Base-by-base conservation (phyloP, 2,888 invertebrate species). In the Blastobasis lacticolella region DNA sequence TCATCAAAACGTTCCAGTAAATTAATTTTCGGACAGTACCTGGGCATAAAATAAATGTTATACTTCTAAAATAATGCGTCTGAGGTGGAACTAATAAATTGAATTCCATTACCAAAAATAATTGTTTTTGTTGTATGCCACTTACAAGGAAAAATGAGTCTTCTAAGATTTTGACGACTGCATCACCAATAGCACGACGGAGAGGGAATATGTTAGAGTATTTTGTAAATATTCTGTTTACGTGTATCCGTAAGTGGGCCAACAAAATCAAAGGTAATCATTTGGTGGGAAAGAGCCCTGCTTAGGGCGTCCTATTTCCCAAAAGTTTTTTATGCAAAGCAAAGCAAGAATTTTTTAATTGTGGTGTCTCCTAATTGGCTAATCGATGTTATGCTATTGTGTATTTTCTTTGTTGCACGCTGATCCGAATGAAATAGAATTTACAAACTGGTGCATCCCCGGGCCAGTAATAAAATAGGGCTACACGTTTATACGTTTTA, bases 401-500 rank as follows among this genome's bases (percentile, higher is more conserved):
- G 42, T 42, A 1, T 3, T 36, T 4, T 50, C 42, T 42, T n/a
- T n/a, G n/a, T n/a, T n/a, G n/a, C n/a, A n/a, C n/a, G n/a, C n/a
- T n/a, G n/a, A n/a, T 49, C 60, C 62, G 4, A 10, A 10, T 4
- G 49, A 1, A 1, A 54, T 48, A 42, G 51, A 61, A 6, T 57
- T 53, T 6, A 44, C 52, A 0, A 63, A 58, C 5, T 10, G 9
- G 37, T 60, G 46, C 61, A 66, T 60, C 1, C n/a, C 43, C 49
- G 5, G 54, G 55, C 57, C 57, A 57, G n/a, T 37, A 57, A 23
- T 49, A 55, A 6, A n/a, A 46, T n/a, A 62, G 45, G 0, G 45
- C 10, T 4, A 66, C 5, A 1, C 66, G 51, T 49, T 51, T 57
- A 38, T 62, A 60, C 0, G 65, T 67, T 54, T 66, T 64, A 45